Evolutionary conservation across 1,140 invertebrate species (phyloP).

Genomic region (Heliconius eleuchia): DNA sequence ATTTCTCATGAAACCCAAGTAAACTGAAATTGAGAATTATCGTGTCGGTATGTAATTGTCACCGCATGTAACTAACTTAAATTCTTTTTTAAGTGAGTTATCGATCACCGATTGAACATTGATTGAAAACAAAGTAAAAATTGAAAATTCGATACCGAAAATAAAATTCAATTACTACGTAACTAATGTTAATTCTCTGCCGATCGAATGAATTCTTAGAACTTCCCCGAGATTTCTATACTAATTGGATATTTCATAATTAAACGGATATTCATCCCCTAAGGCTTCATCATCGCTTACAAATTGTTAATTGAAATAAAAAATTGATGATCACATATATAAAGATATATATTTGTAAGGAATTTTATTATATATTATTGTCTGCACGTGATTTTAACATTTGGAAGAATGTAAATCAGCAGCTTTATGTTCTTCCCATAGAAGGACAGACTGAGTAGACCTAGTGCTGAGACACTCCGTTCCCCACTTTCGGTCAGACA

Average conservation of each 20-base stretch:
- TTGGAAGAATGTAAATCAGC: no score
- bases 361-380: no score
- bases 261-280: background rate
- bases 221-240: background rate
- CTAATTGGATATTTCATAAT: constrained; percentile 6
- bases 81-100: background rate
- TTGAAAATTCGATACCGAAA: background rate
- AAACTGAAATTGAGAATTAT: background rate
- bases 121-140: background rate
- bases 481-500: no score
- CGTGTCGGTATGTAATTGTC: background rate
- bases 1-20: background rate
- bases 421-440: no score
- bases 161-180: background rate
- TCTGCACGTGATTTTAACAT: no score
- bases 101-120: background rate
- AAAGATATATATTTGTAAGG: no score
- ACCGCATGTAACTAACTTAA: background rate
- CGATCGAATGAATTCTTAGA: background rate
- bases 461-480: no score
- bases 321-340: background rate
- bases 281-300: constrained; percentile 7
- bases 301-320: background rate
- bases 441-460: no score
- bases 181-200: background rate